Conservation (phyloP, 2,113 vertebrate genomes). For the Cottus gobio region DNA sequence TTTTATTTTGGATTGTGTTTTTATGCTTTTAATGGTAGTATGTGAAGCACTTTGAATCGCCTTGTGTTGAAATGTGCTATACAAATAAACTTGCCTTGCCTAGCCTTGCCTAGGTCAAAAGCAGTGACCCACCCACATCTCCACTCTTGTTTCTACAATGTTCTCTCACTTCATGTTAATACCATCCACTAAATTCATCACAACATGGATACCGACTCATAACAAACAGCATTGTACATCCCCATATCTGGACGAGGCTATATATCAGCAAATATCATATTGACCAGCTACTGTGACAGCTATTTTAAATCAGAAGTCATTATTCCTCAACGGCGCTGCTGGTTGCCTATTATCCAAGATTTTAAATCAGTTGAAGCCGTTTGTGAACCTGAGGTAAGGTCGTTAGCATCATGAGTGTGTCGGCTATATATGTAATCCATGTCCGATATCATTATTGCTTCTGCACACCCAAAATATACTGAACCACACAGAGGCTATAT, state of each 20-base stretch:
- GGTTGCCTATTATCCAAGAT: background rate
- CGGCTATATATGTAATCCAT: background rate
- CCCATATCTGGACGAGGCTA: background rate
- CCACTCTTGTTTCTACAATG: background rate
- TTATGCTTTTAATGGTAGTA: too few relatives aligned
- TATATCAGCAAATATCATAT: background rate
- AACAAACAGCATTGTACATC: background rate
- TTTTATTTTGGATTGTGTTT: too few relatives aligned
- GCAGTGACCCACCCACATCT: background rate
- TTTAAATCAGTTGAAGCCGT: constrained; percentile 3
- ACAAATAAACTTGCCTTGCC: too few relatives aligned
- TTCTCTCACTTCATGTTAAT: background rate
- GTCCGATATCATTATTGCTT: background rate
- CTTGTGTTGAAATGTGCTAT: too few relatives aligned
- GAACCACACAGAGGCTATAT: background rate
- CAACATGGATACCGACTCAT: background rate
- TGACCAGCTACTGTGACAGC: background rate
- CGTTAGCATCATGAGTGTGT: background rate
- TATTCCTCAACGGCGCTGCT: background rate
- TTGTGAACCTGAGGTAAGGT: background rate
- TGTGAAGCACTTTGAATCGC: too few relatives aligned
- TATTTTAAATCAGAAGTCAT: background rate
- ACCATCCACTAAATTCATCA: background rate
- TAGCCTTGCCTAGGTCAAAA: too few relatives aligned
- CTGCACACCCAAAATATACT: background rate